phyloP scores from a whole-genome alignment of 2,113 vertebrate species.

The Vidua chalybeata region DNA sequence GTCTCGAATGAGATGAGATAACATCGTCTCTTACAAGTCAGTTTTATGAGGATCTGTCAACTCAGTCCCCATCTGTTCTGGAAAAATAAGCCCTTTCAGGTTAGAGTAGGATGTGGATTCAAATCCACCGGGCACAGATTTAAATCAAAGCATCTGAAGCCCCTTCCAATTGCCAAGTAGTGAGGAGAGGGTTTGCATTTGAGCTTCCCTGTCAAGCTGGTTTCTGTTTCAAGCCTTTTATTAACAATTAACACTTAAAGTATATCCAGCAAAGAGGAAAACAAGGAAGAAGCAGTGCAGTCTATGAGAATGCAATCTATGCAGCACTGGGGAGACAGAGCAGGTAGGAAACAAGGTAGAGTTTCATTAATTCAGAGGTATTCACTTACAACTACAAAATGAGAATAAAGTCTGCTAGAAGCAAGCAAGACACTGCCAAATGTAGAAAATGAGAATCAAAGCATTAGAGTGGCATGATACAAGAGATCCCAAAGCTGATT shows the following conservation, averaged over 20 bases:
- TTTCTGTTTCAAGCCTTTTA: conserved; percentile 15
- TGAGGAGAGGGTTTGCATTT: not conserved
- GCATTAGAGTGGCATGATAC: not conserved
- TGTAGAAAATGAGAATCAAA: not conserved
- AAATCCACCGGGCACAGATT: not conserved
- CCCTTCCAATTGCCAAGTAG: not conserved
- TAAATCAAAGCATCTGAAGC: not conserved
- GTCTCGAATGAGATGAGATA: not conserved
- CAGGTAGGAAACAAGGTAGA: not conserved
- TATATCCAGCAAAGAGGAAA: not conserved
- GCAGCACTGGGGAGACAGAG: not conserved
- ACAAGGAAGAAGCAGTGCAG: not conserved
- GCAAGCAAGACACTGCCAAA: not conserved
- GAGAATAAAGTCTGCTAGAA: not conserved
- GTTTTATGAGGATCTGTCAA: conserved; percentile 52
- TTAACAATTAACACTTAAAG: not conserved
- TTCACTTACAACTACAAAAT: not conserved
- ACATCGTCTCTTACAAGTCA: conserved; percentile 36
- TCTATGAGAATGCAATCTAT: not conserved
- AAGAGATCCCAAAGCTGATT: not conserved
- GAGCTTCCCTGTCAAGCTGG: not conserved
- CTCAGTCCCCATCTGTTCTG: conserved; percentile 33
- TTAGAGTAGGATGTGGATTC: not conserved
- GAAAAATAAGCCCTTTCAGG: conserved; percentile 16
- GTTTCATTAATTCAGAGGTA: not conserved